Base-by-base conservation (phyloP, 1,140 invertebrate species). In the Drosophila jambulina region DNA sequence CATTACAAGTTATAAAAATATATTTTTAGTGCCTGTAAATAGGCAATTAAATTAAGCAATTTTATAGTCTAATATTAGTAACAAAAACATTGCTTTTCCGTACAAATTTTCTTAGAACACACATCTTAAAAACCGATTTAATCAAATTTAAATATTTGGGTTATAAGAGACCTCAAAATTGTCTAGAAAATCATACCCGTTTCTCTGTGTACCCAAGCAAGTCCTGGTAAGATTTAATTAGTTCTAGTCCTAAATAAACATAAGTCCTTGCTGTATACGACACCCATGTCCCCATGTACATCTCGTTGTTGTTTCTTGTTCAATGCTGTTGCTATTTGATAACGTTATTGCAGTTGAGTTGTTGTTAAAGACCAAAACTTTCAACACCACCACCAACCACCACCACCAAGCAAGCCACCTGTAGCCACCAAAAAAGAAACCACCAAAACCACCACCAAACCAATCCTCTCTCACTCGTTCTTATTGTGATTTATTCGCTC, bases 311-410 rank as follows among this genome's bases (percentile, higher is more conserved):
- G 71, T 75, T 68, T 84, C 71, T 80, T 80, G 81, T 84, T 84
- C 76, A 82, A 80, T 83, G 81, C 75, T 71, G 81, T 78, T 85
- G 82, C 78, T 79, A 68, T 78, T 82, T 79, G 65, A 72, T 65
- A 57, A 58, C 61, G 60, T 75, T 63, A 65, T 75, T 76, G 43
- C 71, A 59, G 74, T 76, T 76, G 60, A 75, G 74, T 85, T 85
- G 82, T 81, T 85, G 78, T 78, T 67, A 65, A 81, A 70, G 80
- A 74, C 80, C 80, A 83, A 72, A 54, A 71, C 70, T 70, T 54
- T 70, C 67, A 45, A 70, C 67, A 70, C 53, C 80, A 80, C 79
- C 67, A 75, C 71, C 78, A 25, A 70, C 78, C 64, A 74, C 64
- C 54, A 75, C 51, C 34, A 62, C 72, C 68, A 70, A 68, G 49